Evolutionary conservation across 2,797 vertebrate species (phyloP).

Genomic region (Cryptoblepharus egeriae): DNA sequence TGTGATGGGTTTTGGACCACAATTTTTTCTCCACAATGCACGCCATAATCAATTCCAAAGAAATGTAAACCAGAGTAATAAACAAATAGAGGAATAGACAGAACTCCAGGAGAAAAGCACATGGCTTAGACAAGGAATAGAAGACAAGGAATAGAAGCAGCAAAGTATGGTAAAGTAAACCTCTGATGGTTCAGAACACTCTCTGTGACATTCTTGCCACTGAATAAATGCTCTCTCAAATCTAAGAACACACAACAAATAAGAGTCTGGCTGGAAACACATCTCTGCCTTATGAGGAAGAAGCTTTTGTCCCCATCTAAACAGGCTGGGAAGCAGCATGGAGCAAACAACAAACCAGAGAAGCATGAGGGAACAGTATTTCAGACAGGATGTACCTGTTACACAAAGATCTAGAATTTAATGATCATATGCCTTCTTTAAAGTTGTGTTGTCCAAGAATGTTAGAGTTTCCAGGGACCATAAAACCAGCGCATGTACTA

Average conservation of each 20-base stretch:
- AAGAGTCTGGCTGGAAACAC: neutral
- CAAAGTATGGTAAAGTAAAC: neutral
- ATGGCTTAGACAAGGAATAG: neutral
- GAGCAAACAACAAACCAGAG: neutral
- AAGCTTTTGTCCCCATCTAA: neutral
- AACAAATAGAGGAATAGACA: neutral
- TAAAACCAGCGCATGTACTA: too few relatives aligned
- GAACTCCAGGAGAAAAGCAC: neutral
- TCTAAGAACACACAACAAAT: neutral
- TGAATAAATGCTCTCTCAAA: neutral
- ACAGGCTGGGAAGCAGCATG: constrained; percentile 26
- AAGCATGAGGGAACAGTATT: constrained; percentile 7
- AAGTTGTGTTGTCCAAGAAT: neutral
- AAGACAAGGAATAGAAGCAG: neutral
- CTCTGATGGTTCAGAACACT: neutral
- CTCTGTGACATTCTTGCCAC: neutral
- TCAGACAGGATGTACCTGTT: constrained; percentile 4
- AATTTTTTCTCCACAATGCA: neutral
- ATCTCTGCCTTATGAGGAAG: neutral
- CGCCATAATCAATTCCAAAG: neutral
- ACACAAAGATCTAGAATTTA: constrained; percentile 12
- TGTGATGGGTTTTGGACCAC: neutral
- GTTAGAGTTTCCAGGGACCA: neutral
- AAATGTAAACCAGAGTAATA: neutral
- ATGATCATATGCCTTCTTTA: neutral